Conservation (phyloP, 2,113 vertebrate species). For the Anser cygnoides region DNA sequence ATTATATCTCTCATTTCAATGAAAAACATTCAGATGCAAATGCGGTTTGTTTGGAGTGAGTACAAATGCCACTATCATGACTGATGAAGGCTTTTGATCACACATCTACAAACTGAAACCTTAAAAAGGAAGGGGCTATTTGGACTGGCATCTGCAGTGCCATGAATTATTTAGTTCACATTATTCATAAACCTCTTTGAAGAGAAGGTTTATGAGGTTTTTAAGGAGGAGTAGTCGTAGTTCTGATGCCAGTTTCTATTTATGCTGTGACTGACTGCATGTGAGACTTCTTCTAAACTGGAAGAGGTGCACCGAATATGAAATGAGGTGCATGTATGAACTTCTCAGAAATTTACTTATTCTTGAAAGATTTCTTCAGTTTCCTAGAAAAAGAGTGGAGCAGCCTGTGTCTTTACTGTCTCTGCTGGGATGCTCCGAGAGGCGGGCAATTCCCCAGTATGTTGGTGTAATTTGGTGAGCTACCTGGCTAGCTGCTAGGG, state of each 20-base stretch:
- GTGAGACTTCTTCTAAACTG: slow-evolving; percentile 22
- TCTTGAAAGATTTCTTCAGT: neutral
- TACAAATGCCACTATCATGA: slow-evolving; percentile 82
- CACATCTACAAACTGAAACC: slow-evolving; percentile 75
- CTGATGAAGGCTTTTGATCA: slow-evolving; percentile 87
- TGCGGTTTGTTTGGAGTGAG: slow-evolving; percentile 86
- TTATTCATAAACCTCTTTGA: slow-evolving; percentile 81
- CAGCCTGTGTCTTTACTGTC: neutral
- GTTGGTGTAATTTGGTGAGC: neutral
- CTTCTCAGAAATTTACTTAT: neutral
- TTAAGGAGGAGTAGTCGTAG: slow-evolving; percentile 61
- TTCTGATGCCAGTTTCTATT: slow-evolving; percentile 53
- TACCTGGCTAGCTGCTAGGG: neutral
- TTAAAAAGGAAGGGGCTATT: slow-evolving; percentile 79
- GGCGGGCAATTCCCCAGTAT: neutral
- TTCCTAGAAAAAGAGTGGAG: neutral
- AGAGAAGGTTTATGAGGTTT: slow-evolving; percentile 69
- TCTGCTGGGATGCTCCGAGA: neutral
- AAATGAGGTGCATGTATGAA: neutral
- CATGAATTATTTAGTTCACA: slow-evolving; percentile 81
- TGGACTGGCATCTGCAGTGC: slow-evolving; percentile 76
- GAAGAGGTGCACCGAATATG: neutral
- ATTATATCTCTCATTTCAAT: slow-evolving; percentile 85
- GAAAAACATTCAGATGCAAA: slow-evolving; percentile 94
- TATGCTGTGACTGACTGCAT: neutral